Base-by-base conservation (phyloP, 2,888 invertebrate genomes). In the Scrobipalpa costella region DNA sequence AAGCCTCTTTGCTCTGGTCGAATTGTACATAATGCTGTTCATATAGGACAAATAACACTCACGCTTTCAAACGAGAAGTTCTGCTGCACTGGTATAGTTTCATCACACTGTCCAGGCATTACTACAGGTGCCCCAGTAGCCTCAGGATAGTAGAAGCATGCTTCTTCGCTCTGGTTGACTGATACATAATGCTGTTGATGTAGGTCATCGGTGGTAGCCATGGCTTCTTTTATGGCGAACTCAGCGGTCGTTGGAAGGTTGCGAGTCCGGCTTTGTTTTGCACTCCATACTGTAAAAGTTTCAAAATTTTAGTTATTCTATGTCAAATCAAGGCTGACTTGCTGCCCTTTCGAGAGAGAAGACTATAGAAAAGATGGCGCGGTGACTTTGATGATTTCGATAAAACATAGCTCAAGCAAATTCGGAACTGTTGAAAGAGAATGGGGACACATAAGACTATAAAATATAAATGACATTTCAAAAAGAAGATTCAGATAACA, bases 101-200 rank as follows among this genome's bases (percentile, higher is more conserved):
- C 13, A 68, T 88, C 84, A 36, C 91, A 91, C 64, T 84, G 84
- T 36, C 90, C 90, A 50, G 84, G 87, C 15, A 91, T 60, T n/a
- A 87, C 76, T 58, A 89, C 74, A 44, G 71, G 75, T 11, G 75
- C 68, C 0, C 78, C 82, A 0, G 74, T 69, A 7, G 71, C 69
- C 1, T 66, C 70, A 0, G 89, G 90, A 66, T 89, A 89, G 72
- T 87, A 78, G 85, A 90, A 90, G 72, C 90, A 91, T 15, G 81
- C 79, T 0, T 40, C 65, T 60, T 84, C 80, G 3, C 65, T 73
- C 69, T 87, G 88, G 67, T 78, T 68, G 0, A 86, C 84, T 0
- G 67, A 13, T 34, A 72, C 67, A 68, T 81, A 89, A 70, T 86
- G 81, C 13, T 81, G 73, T 0, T 69, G 49, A 63, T 79, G 68